These are phyloP conservation scores for Prunella fulvescens DNA, from an alignment of 2,113 vertebrate genomes.

Conservation along the genomic window DNA sequence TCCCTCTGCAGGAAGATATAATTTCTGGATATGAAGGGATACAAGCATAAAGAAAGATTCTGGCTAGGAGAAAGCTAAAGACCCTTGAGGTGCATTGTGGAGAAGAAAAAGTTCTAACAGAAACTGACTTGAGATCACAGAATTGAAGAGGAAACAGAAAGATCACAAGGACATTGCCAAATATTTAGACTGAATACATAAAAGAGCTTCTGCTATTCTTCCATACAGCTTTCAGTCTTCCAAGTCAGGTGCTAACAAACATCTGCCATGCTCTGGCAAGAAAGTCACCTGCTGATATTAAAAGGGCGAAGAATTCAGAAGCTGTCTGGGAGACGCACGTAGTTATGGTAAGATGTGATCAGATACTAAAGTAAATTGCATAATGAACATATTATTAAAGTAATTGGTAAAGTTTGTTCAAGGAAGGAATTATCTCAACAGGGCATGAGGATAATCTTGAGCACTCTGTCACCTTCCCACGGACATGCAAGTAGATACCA, in stretches of 20 bases:
- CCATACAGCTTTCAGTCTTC: neutral
- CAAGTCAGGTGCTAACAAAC: neutral
- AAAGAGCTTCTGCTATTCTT: neutral
- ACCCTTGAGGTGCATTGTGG: neutral
- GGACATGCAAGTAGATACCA: neutral
- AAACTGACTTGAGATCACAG: neutral
- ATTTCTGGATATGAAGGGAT: neutral
- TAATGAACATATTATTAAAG: accelerated
- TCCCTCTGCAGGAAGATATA: neutral
- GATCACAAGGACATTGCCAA: neutral
- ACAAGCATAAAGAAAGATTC: neutral
- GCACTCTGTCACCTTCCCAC: neutral
- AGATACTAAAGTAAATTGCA: neutral
- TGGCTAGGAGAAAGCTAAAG: neutral
- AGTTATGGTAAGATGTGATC: neutral
- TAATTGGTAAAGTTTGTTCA: neutral
- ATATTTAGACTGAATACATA: neutral
- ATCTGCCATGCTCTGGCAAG: neutral
- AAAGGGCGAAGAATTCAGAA: neutral
- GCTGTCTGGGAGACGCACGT: neutral
- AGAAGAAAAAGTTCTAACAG: neutral
- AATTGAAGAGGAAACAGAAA: neutral
- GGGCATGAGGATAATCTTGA: neutral
- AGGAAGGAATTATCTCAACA: neutral
- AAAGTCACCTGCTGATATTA: neutral